Conservation (phyloP, 1,140 invertebrate genomes). For the Lethrus apterus region DNA sequence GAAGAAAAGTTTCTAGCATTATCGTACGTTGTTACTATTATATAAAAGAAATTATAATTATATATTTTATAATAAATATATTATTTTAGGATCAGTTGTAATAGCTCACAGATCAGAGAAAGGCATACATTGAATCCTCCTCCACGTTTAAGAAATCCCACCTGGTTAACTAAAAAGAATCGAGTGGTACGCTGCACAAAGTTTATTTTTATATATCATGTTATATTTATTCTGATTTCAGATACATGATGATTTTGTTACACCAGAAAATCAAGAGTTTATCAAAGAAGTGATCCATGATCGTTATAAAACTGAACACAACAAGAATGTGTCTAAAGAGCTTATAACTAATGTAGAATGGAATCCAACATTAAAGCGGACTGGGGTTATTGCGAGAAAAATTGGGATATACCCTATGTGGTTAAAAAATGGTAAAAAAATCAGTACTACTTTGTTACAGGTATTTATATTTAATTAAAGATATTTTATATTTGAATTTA, state of each 20-base stretch:
- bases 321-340: constrained; percentile 44
- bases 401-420: constrained; percentile 91
- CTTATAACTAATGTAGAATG: constrained; percentile 52
- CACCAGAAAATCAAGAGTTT: constrained; percentile 73
- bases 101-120: constrained; percentile 25
- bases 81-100: constrained; percentile 14
- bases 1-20: constrained; percentile 28
- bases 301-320: constrained; percentile 44
- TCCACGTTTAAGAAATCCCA: constrained; percentile 48
- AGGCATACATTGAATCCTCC: constrained; percentile 30
- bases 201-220: constrained; percentile 15
- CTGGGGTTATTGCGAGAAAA: constrained; percentile 86
- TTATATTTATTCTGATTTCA: constrained; percentile 37
- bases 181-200: constrained; percentile 41
- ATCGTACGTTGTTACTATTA: constrained; percentile 21
- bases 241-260: constrained; percentile 63
- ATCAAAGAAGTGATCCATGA: constrained; percentile 69
- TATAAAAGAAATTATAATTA: neutral
- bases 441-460: constrained; percentile 78
- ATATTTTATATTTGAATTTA: no score
- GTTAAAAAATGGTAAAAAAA: constrained; percentile 75
- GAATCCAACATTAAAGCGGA: constrained; percentile 55
- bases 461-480: constrained; percentile 43
- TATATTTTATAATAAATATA: constrained; percentile 12
- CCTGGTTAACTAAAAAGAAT: constrained; percentile 49